Evolutionary conservation across 2,888 invertebrate genomes (phyloP).

Genomic region (Elysia crispata): DNA sequence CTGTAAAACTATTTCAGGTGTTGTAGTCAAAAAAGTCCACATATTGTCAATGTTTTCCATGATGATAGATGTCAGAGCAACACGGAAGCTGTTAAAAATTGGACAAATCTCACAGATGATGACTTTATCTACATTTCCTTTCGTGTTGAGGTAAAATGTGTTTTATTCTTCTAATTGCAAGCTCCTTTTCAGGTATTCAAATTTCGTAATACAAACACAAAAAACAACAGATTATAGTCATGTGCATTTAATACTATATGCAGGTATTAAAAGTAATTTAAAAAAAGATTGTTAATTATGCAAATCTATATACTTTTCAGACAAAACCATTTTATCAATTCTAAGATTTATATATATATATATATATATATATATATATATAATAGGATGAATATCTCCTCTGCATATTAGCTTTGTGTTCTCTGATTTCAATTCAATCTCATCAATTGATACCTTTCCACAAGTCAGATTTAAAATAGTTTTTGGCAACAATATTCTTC

Average conservation of each 20-base stretch:
- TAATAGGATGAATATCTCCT: not conserved
- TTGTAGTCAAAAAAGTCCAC: too few species aligned
- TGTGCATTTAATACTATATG: too few species aligned
- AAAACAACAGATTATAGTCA: too few species aligned
- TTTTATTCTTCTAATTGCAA: not conserved
- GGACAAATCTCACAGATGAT: conserved; percentile 85
- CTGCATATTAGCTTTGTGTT: not conserved
- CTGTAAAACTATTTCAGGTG: too few species aligned
- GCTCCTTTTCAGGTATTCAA: not conserved
- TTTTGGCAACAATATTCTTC: too few species aligned
- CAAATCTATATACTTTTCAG: not conserved
- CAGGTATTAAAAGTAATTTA: too few species aligned
- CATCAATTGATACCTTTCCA: too few species aligned
- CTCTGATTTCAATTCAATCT: not conserved
- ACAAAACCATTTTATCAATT: too few species aligned
- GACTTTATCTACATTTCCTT: conserved; percentile 92
- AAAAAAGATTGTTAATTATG: too few species aligned
- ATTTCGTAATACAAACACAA: too few species aligned
- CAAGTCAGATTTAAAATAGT: too few species aligned
- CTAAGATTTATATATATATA: too few species aligned
- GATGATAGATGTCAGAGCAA: conserved; percentile 95
- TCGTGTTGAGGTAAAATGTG: conserved; percentile 81
- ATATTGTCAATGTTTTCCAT: conserved; percentile 82
- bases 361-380: not conserved
- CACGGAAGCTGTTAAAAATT: conserved; percentile 88